Base-by-base conservation (phyloP, 2,113 vertebrate genomes). In the Paramisgurnus dabryanus region DNA sequence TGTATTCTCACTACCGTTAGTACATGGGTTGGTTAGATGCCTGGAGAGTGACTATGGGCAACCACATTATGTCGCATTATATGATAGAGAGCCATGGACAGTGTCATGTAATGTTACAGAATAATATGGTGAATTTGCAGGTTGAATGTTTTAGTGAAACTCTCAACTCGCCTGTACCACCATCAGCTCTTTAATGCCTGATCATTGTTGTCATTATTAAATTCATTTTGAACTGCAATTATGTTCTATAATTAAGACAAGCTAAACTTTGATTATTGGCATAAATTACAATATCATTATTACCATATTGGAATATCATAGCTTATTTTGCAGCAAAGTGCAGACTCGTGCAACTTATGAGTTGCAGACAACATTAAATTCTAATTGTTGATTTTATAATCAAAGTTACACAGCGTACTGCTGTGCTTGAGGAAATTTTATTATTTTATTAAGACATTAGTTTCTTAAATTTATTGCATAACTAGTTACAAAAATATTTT, bases 261-360 rank as follows among this genome's bases (percentile, higher is more conserved):
- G 22, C 41, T 45, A 65, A 43, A 50, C 17, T 63, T 65, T 65
- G 71, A 61, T 58, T 74, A 74, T 61, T 7, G 17, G 71, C 71
- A 76, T 76, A 76, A 65, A 76, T 76, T 76, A 76, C 60, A 50
- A 76, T 76, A 65, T 76, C 43, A 76, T 76, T 76, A 65, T 49
- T 49, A 65, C 22, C 4, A 15, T 63, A 76, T 76, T 49, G 73
- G 11, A 41, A 74, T 74, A n/a, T 76, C 45, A 45, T 43, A 65
- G 60, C 60, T 50, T 61, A 50, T 63, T 64, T 18, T 63, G 58
- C 58, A 75, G 40, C 57, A 61, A 61, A 61, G 57, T 74, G 40
- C 40, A 76, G 73, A 13, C 58, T 76, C 4, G 43, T 76, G 63
- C 65, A 65, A 64, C 64, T 49, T 9, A 64, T 75, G 8, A 50